phyloP scores from a whole-genome alignment of 1,140 invertebrate genomes.

The Globodera rostochiensis region DNA sequence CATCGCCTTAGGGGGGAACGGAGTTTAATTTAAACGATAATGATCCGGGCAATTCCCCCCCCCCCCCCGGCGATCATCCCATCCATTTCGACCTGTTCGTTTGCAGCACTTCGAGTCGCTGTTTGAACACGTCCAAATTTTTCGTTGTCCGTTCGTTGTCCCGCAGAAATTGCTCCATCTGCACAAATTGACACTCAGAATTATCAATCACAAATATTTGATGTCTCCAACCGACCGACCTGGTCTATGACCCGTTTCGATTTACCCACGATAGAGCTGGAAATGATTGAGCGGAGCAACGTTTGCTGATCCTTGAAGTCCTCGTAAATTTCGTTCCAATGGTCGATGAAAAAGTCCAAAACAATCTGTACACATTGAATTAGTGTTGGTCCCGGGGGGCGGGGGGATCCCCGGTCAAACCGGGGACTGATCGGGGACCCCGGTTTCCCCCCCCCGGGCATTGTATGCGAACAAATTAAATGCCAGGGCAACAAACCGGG shows the following conservation, averaged over 20 bases:
- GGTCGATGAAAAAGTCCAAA: slow-evolving; percentile 57
- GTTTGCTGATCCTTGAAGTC: slow-evolving; percentile 60
- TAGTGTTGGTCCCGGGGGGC: neutral
- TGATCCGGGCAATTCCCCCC: too few relatives aligned
- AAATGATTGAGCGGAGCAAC: slow-evolving; percentile 45
- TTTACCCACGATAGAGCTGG: slow-evolving; percentile 48
- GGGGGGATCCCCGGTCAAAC: neutral
- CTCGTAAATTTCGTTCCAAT: slow-evolving; percentile 53
- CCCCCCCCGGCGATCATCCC: too few relatives aligned
- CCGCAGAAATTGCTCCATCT: slow-evolving; percentile 33
- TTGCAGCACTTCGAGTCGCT: slow-evolving; percentile 53
- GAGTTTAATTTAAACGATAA: too few relatives aligned
- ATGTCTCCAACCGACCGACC: slow-evolving; percentile 7
- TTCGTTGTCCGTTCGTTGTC: slow-evolving; percentile 30
- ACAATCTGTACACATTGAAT: slow-evolving; percentile 18
- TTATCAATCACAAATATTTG: neutral
- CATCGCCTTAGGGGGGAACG: slow-evolving; percentile 12
- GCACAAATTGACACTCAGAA: slow-evolving; percentile 15
- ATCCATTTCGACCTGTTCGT: slow-evolving; percentile 37
- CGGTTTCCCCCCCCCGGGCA: too few relatives aligned
- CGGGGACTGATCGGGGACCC: too few relatives aligned
- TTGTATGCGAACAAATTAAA: too few relatives aligned
- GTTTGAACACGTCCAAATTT: slow-evolving; percentile 56
- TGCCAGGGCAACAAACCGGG: too few relatives aligned
- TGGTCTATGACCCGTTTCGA: slow-evolving; percentile 48